Conservation (phyloP, 1,140 invertebrate species). For the Whitmania pigra region DNA sequence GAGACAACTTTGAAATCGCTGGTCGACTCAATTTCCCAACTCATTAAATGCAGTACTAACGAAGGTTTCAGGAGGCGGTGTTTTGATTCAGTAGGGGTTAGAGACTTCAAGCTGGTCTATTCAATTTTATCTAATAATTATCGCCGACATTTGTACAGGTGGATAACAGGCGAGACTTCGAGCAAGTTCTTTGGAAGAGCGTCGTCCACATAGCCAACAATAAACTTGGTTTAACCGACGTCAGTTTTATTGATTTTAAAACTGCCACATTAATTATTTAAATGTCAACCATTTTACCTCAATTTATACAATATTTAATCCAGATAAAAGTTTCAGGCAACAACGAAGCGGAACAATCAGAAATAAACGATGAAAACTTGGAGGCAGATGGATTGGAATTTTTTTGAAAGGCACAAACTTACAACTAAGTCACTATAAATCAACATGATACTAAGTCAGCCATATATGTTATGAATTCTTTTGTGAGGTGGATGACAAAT, state of each 20-base stretch:
- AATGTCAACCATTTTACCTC: too few species aligned
- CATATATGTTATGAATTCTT: neutral
- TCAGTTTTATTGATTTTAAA: too few species aligned
- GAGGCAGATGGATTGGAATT: conserved; percentile 16
- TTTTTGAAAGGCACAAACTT: conserved; percentile 17
- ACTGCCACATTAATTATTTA: too few species aligned
- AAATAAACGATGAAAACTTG: neutral
- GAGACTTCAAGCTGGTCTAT: too few species aligned
- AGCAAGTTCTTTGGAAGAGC: neutral
- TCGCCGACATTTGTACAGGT: neutral
- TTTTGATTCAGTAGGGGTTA: conserved; percentile 1
- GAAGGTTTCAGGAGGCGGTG: neutral
- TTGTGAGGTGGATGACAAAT: conserved; percentile 47
- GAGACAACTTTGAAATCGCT: neutral
- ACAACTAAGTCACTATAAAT: too few species aligned
- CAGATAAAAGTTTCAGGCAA: too few species aligned
- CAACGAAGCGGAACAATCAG: neutral
- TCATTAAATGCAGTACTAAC: conserved; percentile 10
- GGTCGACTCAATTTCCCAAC: neutral
- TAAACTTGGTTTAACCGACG: neutral
- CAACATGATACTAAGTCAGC: neutral
- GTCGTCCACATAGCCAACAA: neutral
- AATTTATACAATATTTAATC: too few species aligned
- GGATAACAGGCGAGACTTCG: conserved; percentile 1
- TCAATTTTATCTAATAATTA: too few species aligned